Base-by-base conservation (phyloP, 1,140 invertebrate species). In the Oryzaephilus surinamensis region DNA sequence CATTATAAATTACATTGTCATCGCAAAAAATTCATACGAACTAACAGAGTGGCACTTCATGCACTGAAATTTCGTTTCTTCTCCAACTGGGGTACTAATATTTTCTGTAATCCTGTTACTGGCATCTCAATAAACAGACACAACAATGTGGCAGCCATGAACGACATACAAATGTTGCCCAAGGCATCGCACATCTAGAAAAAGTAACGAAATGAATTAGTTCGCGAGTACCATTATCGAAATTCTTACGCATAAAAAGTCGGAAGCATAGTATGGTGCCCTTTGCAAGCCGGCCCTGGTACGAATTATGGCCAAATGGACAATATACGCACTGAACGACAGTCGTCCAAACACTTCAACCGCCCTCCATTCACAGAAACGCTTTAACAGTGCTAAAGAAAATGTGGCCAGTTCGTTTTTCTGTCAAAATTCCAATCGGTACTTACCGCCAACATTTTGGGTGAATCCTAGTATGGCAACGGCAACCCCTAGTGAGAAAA, bases 41-140 rank as follows among this genome's bases (percentile, higher is more conserved):
- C n/a, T n/a, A n/a, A n/a, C n/a, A n/a, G n/a, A n/a, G n/a, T n/a
- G n/a, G n/a, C n/a, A n/a, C n/a, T n/a, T n/a, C n/a, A n/a, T n/a
- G n/a, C n/a, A n/a, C n/a, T n/a, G n/a, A n/a, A n/a, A 14, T 14
- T 5, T 5, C 6, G 15, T 29, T 5, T n/a, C 27, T 14, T n/a
- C 15, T n/a, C n/a, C 27, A 51, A 34, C 45, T 52, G 43, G 2
- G 46, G 46, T 28, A 52, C 30, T 31, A 44, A 42, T 8, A 43
- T 13, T 29, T 54, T 54, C 19, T 54, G 51, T 11, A 54, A n/a
- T 11, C 49, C 46, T 17, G 49, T 49, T 15, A 51, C 31, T 5
- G 51, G 51, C 51, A 54, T 51, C 37, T 54, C 51, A 4, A 54
- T 28, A n/a, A 46, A 14, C 17, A 54, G 21, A 38, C 49, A 51